These are phyloP conservation scores for Corvus hawaiiensis DNA, from an alignment of 2,113 vertebrate species.

Conservation along the genomic window DNA sequence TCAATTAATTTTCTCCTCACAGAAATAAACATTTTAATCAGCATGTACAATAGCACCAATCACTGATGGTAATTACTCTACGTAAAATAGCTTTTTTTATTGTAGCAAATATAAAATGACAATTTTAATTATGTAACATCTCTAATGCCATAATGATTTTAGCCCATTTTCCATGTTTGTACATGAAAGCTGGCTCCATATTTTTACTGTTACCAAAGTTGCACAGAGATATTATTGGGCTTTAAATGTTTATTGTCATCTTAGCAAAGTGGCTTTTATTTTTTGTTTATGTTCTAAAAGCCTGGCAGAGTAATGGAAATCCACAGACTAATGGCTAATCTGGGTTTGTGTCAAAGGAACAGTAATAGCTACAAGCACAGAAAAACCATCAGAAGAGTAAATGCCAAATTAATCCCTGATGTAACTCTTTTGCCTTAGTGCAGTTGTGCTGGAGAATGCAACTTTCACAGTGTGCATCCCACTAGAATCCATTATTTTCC, in stretches of 20 bases:
- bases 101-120: constrained; percentile 22
- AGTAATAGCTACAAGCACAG: constrained; percentile 5
- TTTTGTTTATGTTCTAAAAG: constrained; percentile 42
- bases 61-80: constrained; percentile 4
- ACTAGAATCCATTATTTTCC: background rate
- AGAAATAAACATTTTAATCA: constrained; percentile 48
- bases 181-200: constrained; percentile 3
- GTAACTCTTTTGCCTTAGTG: background rate
- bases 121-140: constrained; percentile 33
- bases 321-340: constrained; percentile 48
- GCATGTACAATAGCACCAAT: background rate
- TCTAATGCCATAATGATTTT: constrained; percentile 21
- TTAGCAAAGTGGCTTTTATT: constrained; percentile 47
- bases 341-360: constrained; percentile 41
- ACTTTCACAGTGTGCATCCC: background rate
- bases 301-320: constrained; percentile 35
- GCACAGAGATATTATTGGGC: constrained; percentile 3
- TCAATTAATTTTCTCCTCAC: background rate
- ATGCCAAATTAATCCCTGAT: constrained; percentile 40
- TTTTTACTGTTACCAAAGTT: constrained; percentile 29
- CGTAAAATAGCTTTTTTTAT: constrained; percentile 39
- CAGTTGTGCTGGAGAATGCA: background rate
- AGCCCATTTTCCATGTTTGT: constrained; percentile 24
- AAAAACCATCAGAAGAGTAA: constrained; percentile 11
- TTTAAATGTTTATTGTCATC: constrained; percentile 58